A percentile compares a stretch with the other conserved stretches of the same genome.
phyloP scores from a whole-genome alignment of 2,113 vertebrate genomes.

The Recurvirostra avosetta region DNA sequence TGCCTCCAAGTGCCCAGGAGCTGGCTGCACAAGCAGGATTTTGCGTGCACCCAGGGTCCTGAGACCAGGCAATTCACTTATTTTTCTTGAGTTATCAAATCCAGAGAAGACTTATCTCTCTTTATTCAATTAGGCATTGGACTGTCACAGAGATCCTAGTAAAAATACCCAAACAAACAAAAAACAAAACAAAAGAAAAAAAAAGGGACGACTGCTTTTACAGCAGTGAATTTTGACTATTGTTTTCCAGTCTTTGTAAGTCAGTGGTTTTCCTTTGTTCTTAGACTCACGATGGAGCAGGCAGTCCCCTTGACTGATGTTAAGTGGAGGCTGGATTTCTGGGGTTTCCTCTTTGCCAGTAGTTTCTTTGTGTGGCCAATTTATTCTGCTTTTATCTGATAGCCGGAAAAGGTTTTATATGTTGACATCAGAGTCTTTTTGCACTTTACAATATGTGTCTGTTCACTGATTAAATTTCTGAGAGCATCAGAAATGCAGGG shows the following conservation, averaged over 20 bases:
- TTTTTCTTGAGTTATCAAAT: neutral
- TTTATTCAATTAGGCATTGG: neutral
- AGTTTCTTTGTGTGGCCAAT: neutral
- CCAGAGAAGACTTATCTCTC: neutral
- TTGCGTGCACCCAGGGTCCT: neutral
- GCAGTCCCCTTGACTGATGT: neutral
- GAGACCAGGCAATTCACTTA: neutral
- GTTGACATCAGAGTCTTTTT: neutral
- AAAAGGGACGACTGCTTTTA: neutral
- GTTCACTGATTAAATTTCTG: neutral
- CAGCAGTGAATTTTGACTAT: neutral
- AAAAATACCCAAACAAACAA: neutral
- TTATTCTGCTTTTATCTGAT: neutral
- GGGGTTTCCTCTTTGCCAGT: neutral
- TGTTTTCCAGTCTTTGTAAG: neutral
- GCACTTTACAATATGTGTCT: neutral
- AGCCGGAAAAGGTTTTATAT: neutral
- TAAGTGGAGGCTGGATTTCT: neutral
- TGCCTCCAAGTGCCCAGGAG: neutral
- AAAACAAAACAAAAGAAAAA: neutral
- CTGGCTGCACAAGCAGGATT: neutral
- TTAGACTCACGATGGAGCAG: neutral
- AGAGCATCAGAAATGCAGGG: neutral
- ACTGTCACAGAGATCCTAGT: neutral
- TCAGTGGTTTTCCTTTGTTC: neutral